phyloP scores from a whole-genome alignment of 2,113 vertebrate genomes.

The Plecotus auritus region DNA sequence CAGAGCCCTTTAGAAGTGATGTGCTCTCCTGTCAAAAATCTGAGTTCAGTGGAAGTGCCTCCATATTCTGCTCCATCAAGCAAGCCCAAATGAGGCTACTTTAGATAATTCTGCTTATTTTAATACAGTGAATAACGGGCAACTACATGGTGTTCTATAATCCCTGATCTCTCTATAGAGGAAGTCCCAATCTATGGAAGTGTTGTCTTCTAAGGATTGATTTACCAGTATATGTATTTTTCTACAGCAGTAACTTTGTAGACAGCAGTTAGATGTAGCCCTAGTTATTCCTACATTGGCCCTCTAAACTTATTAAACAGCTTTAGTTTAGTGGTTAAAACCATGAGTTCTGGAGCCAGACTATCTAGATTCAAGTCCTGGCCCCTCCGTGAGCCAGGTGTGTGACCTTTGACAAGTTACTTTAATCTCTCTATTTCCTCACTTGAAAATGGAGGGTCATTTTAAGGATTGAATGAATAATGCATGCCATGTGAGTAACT shows the following conservation, averaged over 20 bases:
- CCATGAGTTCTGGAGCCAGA: not conserved
- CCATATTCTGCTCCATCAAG: not conserved
- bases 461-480: not conserved
- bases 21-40: not conserved
- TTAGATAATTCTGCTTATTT: constrained; percentile 24
- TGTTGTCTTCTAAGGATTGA: not conserved
- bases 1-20: not conserved
- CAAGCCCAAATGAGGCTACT: not conserved
- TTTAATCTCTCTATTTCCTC: not conserved
- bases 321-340: constrained; percentile 1
- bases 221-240: not conserved
- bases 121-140: not conserved
- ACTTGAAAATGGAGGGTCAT: not conserved
- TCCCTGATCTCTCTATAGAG: not conserved
- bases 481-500: not conserved
- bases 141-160: not conserved
- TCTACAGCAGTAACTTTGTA: not conserved
- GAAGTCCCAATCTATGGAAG: not conserved
- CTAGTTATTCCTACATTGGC: not conserved
- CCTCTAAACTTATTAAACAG: not conserved
- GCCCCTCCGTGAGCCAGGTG: not conserved
- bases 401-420: not conserved
- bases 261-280: not conserved
- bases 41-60: not conserved
- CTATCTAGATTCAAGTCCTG: not conserved